phyloP scores from a whole-genome alignment of 2,888 invertebrate species.

The Melanophora roralis region DNA sequence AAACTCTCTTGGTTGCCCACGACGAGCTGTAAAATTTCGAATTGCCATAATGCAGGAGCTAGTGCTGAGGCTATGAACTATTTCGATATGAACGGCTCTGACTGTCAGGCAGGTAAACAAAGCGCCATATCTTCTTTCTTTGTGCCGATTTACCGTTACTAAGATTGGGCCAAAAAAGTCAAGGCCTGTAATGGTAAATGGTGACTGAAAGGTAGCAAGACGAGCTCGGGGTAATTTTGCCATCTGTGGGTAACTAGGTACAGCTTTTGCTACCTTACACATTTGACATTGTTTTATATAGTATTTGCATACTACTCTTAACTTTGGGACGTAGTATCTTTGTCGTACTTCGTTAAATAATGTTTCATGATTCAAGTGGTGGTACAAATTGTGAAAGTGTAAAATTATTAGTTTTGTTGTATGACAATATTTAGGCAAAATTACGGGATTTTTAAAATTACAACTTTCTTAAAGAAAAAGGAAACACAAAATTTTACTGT shows the following conservation, averaged over 20 bases:
- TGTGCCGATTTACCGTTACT: conserved; percentile 46
- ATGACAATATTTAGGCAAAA: no score
- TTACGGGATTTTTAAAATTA: neutral
- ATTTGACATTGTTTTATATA: neutral
- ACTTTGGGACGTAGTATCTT: neutral
- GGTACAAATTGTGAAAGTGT: no score
- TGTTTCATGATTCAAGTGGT: neutral
- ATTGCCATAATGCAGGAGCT: no score
- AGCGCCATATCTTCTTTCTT: neutral
- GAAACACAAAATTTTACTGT: no score
- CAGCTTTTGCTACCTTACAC: neutral
- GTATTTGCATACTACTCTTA: neutral
- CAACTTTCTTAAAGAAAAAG: no score
- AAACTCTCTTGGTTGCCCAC: neutral
- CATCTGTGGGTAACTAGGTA: neutral
- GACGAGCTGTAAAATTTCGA: no score
- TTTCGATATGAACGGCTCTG: no score
- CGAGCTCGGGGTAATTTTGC: neutral
- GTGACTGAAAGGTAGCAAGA: neutral
- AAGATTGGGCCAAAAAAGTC: no score
- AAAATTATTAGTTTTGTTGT: no score
- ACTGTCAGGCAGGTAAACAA: neutral
- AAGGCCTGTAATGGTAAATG: no score
- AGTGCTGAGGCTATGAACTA: no score
- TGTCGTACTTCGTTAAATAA: neutral